phyloP scores from a whole-genome alignment of 1,140 invertebrate genomes.

The Papilio glaucus region DNA sequence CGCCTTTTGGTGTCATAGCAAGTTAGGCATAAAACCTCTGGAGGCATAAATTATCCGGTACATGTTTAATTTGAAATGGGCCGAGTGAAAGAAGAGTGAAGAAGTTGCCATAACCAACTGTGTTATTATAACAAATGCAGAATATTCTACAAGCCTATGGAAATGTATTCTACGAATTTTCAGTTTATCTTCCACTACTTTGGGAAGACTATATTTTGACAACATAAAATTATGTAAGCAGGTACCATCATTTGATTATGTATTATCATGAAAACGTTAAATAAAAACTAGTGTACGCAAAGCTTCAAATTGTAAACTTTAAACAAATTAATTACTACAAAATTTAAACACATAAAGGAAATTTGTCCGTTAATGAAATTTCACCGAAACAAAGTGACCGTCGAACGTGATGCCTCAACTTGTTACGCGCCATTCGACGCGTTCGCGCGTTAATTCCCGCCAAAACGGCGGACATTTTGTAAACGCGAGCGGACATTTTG shows the following conservation, averaged over 20 bases:
- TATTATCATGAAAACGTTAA: no score
- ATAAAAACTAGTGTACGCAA: background rate
- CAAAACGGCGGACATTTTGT: constrained; percentile 36
- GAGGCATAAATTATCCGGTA: no score
- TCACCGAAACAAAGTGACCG: constrained; percentile 7
- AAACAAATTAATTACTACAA: background rate
- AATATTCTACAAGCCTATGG: background rate
- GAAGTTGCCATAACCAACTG: background rate
- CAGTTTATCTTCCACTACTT: no score
- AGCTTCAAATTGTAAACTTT: background rate
- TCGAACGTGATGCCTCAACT: background rate
- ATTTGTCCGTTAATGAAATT: constrained; percentile 8
- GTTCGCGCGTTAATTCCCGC: constrained; percentile 29
- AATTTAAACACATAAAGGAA: background rate
- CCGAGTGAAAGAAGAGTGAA: no score
- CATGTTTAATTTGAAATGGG: no score
- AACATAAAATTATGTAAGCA: no score
- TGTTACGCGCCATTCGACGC: constrained; percentile 9
- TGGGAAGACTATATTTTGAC: no score
- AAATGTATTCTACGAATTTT: no score
- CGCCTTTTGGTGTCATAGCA: background rate
- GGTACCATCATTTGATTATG: no score
- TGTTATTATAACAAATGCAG: background rate
- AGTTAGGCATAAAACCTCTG: no score
- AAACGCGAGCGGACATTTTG: constrained; percentile 29